Conservation (phyloP, 2,113 vertebrate genomes). For the Haemorhous mexicanus region DNA sequence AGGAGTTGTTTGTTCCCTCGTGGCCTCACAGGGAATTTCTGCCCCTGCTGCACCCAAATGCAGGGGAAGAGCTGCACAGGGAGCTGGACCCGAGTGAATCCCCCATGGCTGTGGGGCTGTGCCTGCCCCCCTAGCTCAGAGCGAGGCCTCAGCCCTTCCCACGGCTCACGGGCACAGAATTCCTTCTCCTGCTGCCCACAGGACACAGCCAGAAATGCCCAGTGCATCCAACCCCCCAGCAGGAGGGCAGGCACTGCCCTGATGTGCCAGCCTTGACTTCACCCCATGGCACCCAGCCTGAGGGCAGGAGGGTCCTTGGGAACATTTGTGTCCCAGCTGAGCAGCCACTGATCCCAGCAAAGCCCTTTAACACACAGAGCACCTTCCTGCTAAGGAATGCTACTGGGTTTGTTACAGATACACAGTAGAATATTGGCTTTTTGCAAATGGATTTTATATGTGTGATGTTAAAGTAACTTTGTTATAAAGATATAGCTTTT, state of each 20-base stretch:
- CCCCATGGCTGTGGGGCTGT: neutral
- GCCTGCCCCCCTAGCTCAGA: neutral
- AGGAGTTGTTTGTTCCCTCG: fast-evolving
- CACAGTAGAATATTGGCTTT: neutral
- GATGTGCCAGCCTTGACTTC: neutral
- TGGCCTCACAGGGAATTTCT: neutral
- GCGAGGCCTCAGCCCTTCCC: neutral
- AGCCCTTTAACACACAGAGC: neutral
- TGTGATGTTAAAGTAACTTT: neutral
- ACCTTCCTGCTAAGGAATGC: neutral
- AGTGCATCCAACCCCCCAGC: neutral
- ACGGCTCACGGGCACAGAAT: neutral
- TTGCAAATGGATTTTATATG: neutral
- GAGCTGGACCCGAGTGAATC: neutral
- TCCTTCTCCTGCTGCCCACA: neutral
- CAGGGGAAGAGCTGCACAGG: neutral
- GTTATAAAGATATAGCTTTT: neutral
- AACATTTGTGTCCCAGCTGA: neutral
- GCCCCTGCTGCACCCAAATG: neutral
- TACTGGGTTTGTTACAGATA: neutral
- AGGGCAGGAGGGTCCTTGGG: neutral
- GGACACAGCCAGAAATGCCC: neutral
- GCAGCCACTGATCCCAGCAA: neutral
- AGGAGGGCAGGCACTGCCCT: neutral
- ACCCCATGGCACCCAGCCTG: neutral